Evolutionary conservation across 2,797 vertebrate genomes (phyloP).

Genomic region (Alfaro cultratus): DNA sequence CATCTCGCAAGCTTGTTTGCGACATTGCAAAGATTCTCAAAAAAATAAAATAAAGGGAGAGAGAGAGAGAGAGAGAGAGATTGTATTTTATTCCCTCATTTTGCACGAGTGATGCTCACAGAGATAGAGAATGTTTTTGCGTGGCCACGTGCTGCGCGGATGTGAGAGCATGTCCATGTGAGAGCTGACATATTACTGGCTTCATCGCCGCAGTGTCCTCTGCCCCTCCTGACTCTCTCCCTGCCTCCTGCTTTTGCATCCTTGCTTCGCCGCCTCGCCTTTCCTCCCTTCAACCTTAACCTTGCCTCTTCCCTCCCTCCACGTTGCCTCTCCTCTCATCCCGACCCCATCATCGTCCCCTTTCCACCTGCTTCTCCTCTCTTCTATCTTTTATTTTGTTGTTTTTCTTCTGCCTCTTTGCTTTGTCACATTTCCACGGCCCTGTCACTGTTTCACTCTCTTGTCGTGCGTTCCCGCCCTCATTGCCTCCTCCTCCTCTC

Average conservation of each 20-base stretch:
- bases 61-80: not conserved
- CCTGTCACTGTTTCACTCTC: constrained; percentile 64
- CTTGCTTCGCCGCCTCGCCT: constrained; percentile 36
- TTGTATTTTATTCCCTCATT: not conserved
- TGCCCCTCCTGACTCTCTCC: constrained; percentile 52
- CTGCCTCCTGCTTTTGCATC: constrained; percentile 20
- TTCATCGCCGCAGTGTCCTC: constrained; percentile 71
- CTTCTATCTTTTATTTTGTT: constrained; percentile 27
- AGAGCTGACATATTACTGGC: constrained; percentile 69
- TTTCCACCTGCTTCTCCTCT: constrained; percentile 25
- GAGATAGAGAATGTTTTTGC: constrained; percentile 9
- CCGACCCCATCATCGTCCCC: not conserved
- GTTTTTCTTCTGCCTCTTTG: constrained; percentile 54
- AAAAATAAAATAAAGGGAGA: not conserved
- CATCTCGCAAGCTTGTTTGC: not conserved
- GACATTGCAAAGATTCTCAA: not conserved
- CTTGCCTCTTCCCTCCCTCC: constrained; percentile 30
- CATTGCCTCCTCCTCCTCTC: constrained; percentile 46
- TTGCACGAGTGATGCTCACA: constrained; percentile 8
- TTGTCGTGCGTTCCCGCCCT: constrained; percentile 52
- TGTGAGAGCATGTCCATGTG: constrained; percentile 44
- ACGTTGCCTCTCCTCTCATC: constrained; percentile 31
- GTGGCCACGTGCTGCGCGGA: constrained; percentile 49
- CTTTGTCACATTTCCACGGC: constrained; percentile 73
- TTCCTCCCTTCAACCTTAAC: constrained; percentile 39